These are phyloP conservation scores for Tetranychus truncatus DNA, from an alignment of 2,888 invertebrate genomes.

Conservation along the genomic window DNA sequence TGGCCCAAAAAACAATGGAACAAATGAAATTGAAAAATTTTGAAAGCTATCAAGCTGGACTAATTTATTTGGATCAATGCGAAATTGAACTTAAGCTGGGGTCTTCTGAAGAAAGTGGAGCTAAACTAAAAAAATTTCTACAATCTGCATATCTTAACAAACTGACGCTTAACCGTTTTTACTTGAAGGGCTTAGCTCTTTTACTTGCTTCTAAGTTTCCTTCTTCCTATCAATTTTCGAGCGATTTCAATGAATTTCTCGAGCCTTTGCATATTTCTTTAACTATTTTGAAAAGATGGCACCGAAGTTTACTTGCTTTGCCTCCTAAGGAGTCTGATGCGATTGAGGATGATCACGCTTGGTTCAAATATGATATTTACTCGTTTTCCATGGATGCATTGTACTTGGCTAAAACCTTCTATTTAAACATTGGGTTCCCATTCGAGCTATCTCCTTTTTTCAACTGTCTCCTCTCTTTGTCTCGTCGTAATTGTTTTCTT, in stretches of 20 bases:
- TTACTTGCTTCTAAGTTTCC: conserved; percentile 15
- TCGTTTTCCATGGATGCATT: conserved; percentile 11
- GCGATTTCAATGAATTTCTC: conserved; percentile 14
- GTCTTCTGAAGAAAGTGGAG: not conserved
- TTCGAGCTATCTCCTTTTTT: conserved; percentile 11
- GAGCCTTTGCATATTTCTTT: conserved; percentile 19
- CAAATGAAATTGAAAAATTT: not conserved
- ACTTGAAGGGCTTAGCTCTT: conserved; percentile 14
- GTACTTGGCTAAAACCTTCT: conserved; percentile 4
- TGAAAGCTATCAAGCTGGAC: not conserved
- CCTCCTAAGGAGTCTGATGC: not conserved
- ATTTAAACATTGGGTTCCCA: conserved; percentile 13
- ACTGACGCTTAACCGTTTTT: conserved; percentile 19
- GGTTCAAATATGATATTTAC: conserved; percentile 15
- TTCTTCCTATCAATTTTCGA: conserved; percentile 11
- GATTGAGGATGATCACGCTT: conserved; percentile 11
- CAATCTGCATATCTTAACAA: conserved; percentile 15
- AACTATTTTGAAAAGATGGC: conserved; percentile 19
- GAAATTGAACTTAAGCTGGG: not conserved
- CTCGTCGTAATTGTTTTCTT: conserved; percentile 12
- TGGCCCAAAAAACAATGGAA: not conserved
- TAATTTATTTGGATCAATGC: not conserved
- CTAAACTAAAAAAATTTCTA: conserved; percentile 13
- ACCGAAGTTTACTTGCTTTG: not conserved
- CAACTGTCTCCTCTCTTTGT: conserved; percentile 11